Percentiles rank a stretch among this genome's conserved stretches.
Conservation (phyloP, 1,140 invertebrate genomes). For the Heterodera schachtii region DNA sequence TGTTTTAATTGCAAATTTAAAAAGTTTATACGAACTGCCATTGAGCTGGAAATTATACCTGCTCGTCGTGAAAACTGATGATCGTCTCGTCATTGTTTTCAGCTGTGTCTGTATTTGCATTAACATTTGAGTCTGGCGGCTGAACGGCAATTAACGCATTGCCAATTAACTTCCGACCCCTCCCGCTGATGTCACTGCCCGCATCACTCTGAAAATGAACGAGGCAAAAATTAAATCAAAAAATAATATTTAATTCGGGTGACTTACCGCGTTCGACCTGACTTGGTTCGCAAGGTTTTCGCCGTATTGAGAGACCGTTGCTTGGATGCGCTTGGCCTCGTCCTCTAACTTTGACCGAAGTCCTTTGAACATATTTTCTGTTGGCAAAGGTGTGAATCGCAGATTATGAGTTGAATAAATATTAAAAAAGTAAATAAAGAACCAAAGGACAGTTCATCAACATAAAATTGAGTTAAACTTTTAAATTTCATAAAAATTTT, state of each 20-base stretch:
- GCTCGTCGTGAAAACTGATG: slow-evolving; percentile 6
- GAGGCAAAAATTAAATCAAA: slow-evolving; percentile 6
- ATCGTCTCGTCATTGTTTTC: background rate
- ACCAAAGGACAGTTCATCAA: slow-evolving; percentile 11
- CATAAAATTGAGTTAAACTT: background rate
- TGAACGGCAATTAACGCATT: background rate
- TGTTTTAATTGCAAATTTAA: no score
- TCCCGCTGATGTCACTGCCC: slow-evolving; percentile 46
- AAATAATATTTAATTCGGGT: background rate
- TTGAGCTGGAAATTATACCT: background rate
- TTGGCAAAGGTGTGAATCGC: no score
- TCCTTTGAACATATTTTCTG: slow-evolving; percentile 48
- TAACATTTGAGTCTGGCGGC: background rate
- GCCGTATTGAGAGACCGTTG: slow-evolving; percentile 46
- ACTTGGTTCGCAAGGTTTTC: slow-evolving; percentile 49
- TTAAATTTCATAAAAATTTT: background rate
- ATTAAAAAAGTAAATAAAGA: slow-evolving; percentile 23
- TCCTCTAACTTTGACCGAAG: slow-evolving; percentile 47
- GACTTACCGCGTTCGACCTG: slow-evolving; percentile 39
- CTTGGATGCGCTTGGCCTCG: slow-evolving; percentile 40
- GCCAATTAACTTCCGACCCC: slow-evolving; percentile 16
- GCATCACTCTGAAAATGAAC: slow-evolving; percentile 33
- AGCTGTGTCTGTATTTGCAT: background rate
- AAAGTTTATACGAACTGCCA: no score
- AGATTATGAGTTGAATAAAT: slow-evolving; percentile 17